Percentiles rank a stretch among this genome's conserved stretches.
Conservation (phyloP, 2,888 invertebrate species). For the Troides oblongomaculatus region DNA sequence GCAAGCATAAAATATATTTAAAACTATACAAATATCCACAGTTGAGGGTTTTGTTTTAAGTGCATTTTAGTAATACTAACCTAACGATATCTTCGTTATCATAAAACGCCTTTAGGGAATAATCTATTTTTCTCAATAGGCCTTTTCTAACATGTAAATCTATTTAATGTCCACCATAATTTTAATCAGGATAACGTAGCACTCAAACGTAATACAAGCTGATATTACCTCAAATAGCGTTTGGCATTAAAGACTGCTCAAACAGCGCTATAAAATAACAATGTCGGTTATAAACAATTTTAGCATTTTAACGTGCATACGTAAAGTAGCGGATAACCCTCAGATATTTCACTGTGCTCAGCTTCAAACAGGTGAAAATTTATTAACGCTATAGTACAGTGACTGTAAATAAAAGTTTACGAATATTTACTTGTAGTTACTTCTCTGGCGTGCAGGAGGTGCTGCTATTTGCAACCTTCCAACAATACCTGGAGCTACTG, state of each 20-base stretch:
- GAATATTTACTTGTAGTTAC: too few relatives aligned
- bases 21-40: too few relatives aligned
- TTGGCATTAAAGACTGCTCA: slow-evolving; percentile 13
- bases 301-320: slow-evolving; percentile 22
- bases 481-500: too few relatives aligned
- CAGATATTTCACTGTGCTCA: slow-evolving; percentile 23
- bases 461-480: too few relatives aligned
- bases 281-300: slow-evolving; percentile 25
- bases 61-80: too few relatives aligned
- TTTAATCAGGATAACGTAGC: slow-evolving; percentile 1
- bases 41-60: too few relatives aligned
- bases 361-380: slow-evolving; percentile 41
- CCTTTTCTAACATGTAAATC: background rate
- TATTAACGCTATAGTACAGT: slow-evolving; percentile 34
- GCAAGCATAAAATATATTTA: too few relatives aligned
- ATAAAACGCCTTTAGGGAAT: background rate
- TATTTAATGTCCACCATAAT: background rate
- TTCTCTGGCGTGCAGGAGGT: too few relatives aligned
- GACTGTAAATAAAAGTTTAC: slow-evolving; percentile 13
- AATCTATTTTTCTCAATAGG: background rate
- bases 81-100: background rate
- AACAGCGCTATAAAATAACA: slow-evolving; percentile 18
- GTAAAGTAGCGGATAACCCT: slow-evolving; percentile 4
- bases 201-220: slow-evolving; percentile 3
- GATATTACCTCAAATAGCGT: slow-evolving; percentile 11